phyloP scores from a whole-genome alignment of 1,140 invertebrate species.

The Mya arenaria region DNA sequence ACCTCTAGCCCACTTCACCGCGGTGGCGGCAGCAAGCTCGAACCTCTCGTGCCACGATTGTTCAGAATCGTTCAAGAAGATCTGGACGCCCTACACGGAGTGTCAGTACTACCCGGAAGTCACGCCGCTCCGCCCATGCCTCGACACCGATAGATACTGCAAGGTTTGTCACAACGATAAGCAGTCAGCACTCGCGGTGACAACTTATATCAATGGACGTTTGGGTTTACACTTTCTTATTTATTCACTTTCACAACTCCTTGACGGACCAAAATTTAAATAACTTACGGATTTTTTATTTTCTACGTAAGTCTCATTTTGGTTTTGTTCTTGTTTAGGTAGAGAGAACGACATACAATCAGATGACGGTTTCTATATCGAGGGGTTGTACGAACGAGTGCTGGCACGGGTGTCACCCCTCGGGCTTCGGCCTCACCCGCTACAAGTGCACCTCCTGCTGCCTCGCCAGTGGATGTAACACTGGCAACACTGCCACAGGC shows the following conservation, averaged over 20 bases:
- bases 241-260: background rate
- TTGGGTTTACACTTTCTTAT: background rate
- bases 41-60: conserved; percentile 51
- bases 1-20: too few relatives aligned
- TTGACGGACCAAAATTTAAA: background rate
- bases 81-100: conserved; percentile 47
- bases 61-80: conserved; percentile 31
- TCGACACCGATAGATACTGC: conserved; percentile 24
- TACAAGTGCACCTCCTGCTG: conserved; percentile 45
- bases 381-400: conserved; percentile 40
- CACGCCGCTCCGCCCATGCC: conserved; percentile 29
- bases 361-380: conserved; percentile 17
- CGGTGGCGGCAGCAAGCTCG: too few relatives aligned
- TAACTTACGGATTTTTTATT: background rate
- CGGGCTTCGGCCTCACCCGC: conserved; percentile 44
- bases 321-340: too few relatives aligned
- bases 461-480: conserved; percentile 19
- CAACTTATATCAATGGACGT: background rate
- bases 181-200: background rate
- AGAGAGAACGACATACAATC: conserved; percentile 37
- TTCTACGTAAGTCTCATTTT: too few relatives aligned
- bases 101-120: conserved; percentile 35
- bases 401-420: conserved; percentile 42
- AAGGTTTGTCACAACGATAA: conserved; percentile 4
- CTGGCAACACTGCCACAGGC: conserved; percentile 8